Evolutionary conservation across 2,797 vertebrate species (phyloP).

Genomic region (Anabacerthia variegaticeps): DNA sequence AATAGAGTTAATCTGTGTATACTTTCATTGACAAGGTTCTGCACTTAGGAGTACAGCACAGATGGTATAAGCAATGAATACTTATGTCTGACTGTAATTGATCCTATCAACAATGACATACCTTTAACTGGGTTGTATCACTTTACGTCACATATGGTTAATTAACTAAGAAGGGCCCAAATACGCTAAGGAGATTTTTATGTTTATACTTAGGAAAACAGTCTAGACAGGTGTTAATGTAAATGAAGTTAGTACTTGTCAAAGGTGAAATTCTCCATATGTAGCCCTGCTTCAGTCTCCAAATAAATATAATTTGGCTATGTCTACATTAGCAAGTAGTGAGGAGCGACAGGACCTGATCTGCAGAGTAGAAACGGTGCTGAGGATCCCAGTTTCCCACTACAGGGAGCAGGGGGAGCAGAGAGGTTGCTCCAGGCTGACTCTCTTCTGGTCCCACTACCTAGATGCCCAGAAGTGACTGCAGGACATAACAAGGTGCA

Average conservation of each 20-base stretch:
- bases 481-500: background rate
- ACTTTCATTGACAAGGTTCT: constrained; percentile 62
- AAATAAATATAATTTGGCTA: constrained; percentile 61
- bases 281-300: constrained; percentile 52
- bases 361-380: background rate
- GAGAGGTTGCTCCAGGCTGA: background rate
- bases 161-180: constrained; percentile 62
- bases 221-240: constrained; percentile 73
- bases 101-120: constrained; percentile 72
- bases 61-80: constrained; percentile 64
- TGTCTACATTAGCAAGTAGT: constrained; percentile 21
- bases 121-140: constrained; percentile 69
- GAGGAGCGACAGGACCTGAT: background rate
- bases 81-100: constrained; percentile 71
- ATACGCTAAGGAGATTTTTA: constrained; percentile 64
- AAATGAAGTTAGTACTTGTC: constrained; percentile 71
- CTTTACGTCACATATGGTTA: constrained; percentile 70
- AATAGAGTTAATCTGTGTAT: constrained; percentile 56
- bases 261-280: constrained; percentile 71
- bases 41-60: constrained; percentile 59
- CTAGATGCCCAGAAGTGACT: background rate
- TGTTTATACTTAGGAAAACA: constrained; percentile 72
- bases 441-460: background rate
- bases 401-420: background rate
- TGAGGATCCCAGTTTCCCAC: background rate